Conservation (phyloP, 2,797 vertebrate species). For the Meriones psammophilus region DNA sequence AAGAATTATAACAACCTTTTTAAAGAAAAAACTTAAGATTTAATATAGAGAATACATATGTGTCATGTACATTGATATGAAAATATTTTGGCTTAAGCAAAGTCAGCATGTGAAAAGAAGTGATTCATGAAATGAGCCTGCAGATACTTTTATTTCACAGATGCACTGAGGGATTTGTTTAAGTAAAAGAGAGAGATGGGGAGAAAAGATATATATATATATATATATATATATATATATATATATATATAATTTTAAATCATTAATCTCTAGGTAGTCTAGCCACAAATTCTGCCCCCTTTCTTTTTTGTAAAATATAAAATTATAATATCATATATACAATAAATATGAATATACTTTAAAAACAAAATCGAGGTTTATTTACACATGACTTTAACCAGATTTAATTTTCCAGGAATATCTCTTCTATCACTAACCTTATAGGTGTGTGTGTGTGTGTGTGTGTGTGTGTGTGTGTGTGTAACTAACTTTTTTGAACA, state of each 20-base stretch:
- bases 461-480: background rate
- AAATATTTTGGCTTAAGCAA: constrained; percentile 51
- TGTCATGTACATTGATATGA: background rate
- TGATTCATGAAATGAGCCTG: constrained; percentile 35
- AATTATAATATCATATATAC: too few species aligned
- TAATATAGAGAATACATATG: background rate
- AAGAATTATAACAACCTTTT: constrained; percentile 3
- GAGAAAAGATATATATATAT: too few species aligned
- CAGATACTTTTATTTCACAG: background rate
- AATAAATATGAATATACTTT: too few species aligned
- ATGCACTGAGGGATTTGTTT: background rate
- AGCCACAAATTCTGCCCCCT: too few species aligned
- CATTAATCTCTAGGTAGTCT: too few species aligned
- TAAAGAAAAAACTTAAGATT: background rate
- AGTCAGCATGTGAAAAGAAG: background rate
- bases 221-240: too few species aligned
- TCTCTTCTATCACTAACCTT: background rate
- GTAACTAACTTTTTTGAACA: background rate
- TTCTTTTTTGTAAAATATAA: too few species aligned
- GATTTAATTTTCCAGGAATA: constrained; percentile 20
- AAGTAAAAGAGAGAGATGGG: background rate
- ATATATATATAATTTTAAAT: too few species aligned
- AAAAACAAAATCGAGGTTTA: background rate
- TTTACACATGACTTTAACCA: background rate
- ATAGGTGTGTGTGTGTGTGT: background rate